Conservation (phyloP, 2,113 vertebrate genomes). For the Rhagologus leucostigma region DNA sequence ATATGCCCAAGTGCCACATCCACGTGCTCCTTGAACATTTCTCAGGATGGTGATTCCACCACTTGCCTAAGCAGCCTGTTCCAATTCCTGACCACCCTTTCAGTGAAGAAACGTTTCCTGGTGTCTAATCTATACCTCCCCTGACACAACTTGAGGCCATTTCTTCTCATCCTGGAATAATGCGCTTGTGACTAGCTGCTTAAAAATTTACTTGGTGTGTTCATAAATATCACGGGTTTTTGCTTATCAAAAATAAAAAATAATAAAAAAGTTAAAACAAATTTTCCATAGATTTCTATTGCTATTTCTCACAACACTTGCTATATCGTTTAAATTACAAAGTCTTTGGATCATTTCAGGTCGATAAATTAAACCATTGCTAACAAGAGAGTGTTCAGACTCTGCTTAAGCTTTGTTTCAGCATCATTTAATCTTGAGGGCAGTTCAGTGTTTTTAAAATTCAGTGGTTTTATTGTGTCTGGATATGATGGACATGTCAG, state of each 20-base stretch:
- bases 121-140: neutral
- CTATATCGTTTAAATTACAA: neutral
- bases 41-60: neutral
- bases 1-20: neutral
- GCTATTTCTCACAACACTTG: neutral
- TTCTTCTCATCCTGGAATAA: neutral
- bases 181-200: neutral
- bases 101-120: neutral
- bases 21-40: neutral
- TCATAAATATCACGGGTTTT: neutral
- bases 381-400: neutral
- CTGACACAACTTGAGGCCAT: neutral
- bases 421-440: neutral
- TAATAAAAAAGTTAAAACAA: neutral
- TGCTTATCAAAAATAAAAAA: neutral
- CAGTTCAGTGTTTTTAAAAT: neutral
- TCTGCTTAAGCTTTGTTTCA: neutral
- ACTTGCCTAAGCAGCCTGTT: neutral
- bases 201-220: neutral
- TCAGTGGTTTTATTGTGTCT: neutral
- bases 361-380: neutral
- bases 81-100: neutral
- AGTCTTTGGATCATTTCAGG: neutral
- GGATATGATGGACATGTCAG: neutral
- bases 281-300: neutral